Evolutionary conservation across 2,113 vertebrate genomes (phyloP).

Genomic region (Chaetops frenatus): DNA sequence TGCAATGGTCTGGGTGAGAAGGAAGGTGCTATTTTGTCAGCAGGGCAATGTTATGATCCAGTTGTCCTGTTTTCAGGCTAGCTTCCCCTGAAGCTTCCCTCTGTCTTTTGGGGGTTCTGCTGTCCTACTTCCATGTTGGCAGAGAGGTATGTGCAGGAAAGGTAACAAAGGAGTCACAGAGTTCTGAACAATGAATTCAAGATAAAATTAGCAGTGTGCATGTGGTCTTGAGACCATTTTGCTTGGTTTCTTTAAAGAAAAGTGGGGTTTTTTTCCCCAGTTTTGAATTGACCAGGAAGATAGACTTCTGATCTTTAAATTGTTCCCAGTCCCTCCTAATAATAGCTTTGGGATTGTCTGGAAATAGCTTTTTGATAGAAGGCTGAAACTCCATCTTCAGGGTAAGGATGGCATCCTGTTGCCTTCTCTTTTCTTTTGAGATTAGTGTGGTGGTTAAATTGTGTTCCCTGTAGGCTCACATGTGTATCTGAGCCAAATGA

Average conservation of each 20-base stretch:
- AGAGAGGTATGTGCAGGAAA: neutral
- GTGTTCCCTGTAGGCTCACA: neutral
- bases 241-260: neutral
- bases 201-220: neutral
- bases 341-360: neutral
- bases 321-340: neutral
- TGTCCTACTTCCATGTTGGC: neutral
- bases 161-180: neutral
- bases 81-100: neutral
- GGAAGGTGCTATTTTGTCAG: neutral
- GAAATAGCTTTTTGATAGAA: slow-evolving; percentile 4
- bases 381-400: neutral
- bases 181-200: neutral
- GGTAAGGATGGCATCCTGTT: slow-evolving; percentile 6
- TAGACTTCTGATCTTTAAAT: slow-evolving; percentile 10
- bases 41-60: neutral
- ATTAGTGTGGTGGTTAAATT: neutral
- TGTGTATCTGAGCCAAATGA: neutral
- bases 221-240: neutral
- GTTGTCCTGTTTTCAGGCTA: neutral
- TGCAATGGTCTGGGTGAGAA: neutral
- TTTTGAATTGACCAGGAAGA: neutral
- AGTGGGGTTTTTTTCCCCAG: neutral
- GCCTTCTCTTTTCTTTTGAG: neutral
- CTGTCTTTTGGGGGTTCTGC: neutral